These are phyloP conservation scores for Megamerina dolium DNA, from an alignment of 2,888 invertebrate genomes.

Conservation along the genomic window DNA sequence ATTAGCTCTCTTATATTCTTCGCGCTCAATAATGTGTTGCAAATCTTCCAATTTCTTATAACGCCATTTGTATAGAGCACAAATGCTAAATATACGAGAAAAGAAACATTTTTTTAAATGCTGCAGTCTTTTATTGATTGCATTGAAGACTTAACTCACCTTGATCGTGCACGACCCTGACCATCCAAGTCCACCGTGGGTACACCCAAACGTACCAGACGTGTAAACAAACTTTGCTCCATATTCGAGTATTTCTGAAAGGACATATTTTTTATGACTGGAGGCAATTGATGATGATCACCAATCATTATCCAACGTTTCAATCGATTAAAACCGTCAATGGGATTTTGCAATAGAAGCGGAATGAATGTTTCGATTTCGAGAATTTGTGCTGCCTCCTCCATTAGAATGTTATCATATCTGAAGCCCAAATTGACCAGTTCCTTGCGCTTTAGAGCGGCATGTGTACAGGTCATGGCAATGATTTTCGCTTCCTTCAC, in stretches of 20 bases:
- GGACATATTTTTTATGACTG: constrained; percentile 99
- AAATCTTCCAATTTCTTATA: constrained; percentile 94
- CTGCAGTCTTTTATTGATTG: neutral
- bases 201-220: constrained; percentile 92
- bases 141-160: constrained; percentile 12
- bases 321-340: constrained; percentile 89
- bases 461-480: constrained; percentile 99
- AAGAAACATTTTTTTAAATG: neutral
- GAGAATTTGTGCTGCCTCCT: constrained; percentile 96
- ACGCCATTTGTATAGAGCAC: constrained; percentile 91
- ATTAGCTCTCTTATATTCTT: constrained; percentile 86
- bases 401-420: constrained; percentile 99
- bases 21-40: constrained; percentile 73
- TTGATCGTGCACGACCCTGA: constrained; percentile 87
- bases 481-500: constrained; percentile 99
- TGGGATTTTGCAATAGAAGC: constrained; percentile 93
- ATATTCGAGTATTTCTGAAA: constrained; percentile 99
- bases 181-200: constrained; percentile 97
- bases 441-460: constrained; percentile 93
- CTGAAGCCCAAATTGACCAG: constrained; percentile 92
- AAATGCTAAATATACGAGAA: constrained; percentile 58
- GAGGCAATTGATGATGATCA: constrained; percentile 97
- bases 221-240: constrained; percentile 97
- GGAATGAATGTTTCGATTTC: constrained; percentile 99
- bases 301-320: constrained; percentile 99